These are phyloP conservation scores for Adela reaumurella DNA, from an alignment of 2,888 invertebrate species.

Conservation along the genomic window DNA sequence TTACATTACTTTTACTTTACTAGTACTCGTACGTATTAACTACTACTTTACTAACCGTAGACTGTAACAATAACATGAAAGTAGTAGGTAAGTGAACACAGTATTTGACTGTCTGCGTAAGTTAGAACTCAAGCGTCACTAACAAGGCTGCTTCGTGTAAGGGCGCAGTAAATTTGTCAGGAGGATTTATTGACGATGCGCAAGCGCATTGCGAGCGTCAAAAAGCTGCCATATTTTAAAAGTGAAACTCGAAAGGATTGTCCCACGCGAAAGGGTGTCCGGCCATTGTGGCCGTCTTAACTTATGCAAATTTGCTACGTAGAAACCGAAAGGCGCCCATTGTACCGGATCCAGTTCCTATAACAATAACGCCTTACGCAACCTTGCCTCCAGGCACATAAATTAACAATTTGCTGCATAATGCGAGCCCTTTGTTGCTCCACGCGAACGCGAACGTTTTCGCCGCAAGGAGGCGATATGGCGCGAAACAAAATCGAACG, in stretches of 20 bases:
- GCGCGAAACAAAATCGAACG: no score
- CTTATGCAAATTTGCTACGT: constrained; percentile 37
- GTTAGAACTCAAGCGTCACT: no score
- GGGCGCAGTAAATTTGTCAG: neutral
- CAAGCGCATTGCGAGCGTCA: constrained; percentile 21
- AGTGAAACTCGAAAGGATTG: constrained; percentile 47
- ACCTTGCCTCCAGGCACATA: neutral
- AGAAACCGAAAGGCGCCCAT: neutral
- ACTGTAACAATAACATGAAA: no score
- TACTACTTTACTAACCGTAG: no score
- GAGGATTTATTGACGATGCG: neutral
- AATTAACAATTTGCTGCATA: neutral
- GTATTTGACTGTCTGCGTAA: no score
- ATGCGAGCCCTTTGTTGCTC: neutral
- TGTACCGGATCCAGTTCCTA: neutral
- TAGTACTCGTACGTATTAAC: no score
- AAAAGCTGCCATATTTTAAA: constrained; percentile 39
- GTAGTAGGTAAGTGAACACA: no score
- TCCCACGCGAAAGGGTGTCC: constrained; percentile 33
- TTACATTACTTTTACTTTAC: no score
- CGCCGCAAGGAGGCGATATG: neutral
- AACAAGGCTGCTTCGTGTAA: neutral
- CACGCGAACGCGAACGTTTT: neutral
- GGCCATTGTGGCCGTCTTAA: constrained; percentile 34
- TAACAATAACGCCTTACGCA: neutral